These are phyloP conservation scores for Perca fluviatilis DNA, from an alignment of 2,113 vertebrate genomes.

Conservation along the genomic window DNA sequence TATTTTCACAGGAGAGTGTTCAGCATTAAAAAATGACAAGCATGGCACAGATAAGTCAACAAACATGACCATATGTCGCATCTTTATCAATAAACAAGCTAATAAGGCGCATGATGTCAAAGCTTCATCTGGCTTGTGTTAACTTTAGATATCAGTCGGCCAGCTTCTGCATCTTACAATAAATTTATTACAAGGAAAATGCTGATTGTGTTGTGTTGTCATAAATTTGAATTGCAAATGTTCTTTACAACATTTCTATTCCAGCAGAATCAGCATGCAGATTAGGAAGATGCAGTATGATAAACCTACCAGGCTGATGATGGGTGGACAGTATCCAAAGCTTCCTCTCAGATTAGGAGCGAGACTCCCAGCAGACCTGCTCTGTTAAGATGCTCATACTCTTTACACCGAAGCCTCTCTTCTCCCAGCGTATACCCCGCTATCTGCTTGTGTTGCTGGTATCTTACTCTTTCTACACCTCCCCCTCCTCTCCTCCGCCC, in stretches of 20 bases:
- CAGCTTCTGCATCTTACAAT: constrained; percentile 5
- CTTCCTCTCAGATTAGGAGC: constrained; percentile 40
- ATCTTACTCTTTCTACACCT: constrained; percentile 31
- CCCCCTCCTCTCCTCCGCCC: constrained; percentile 9
- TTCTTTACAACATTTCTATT: background rate
- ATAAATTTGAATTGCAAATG: background rate
- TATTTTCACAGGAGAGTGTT: background rate
- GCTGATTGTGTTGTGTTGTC: background rate
- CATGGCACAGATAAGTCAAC: background rate
- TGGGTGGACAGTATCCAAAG: constrained; percentile 39
- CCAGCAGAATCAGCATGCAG: constrained; percentile 48
- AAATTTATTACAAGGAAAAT: background rate
- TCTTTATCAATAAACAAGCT: background rate
- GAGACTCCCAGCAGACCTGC: constrained; percentile 47
- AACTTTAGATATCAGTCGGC: constrained; percentile 37
- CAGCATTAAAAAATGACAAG: background rate
- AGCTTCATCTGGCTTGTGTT: background rate
- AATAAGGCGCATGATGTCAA: background rate
- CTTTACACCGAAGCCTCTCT: constrained; percentile 48
- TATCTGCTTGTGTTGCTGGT: constrained; percentile 57
- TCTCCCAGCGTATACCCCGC: constrained; percentile 41
- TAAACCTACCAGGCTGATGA: constrained; percentile 69
- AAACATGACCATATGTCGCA: constrained; percentile 13
- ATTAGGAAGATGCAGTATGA: constrained; percentile 42
- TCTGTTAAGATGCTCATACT: constrained; percentile 53